These are phyloP conservation scores for Tachuris rubrigastra DNA, from an alignment of 2,113 vertebrate species.

Conservation along the genomic window DNA sequence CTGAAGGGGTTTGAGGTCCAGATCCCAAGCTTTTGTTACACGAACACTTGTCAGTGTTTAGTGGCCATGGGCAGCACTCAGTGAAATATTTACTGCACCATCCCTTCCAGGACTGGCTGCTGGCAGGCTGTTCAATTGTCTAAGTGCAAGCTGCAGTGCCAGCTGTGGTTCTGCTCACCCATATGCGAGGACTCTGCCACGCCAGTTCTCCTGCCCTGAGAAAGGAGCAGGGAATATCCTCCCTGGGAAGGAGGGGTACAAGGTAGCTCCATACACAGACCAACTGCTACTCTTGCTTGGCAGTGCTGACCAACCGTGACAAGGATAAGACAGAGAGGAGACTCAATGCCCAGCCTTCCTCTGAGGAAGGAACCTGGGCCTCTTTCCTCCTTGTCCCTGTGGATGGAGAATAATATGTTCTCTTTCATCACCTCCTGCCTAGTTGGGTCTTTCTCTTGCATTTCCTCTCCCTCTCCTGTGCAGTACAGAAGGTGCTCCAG, in stretches of 20 bases:
- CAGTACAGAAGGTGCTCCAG: not conserved
- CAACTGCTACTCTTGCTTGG: not conserved
- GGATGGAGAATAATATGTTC: not conserved
- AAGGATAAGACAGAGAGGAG: not conserved
- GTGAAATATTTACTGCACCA: conserved; percentile 35
- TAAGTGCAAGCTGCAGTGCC: conserved; percentile 1
- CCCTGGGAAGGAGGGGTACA: not conserved
- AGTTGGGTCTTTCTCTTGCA: not conserved
- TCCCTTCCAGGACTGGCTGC: conserved; percentile 32
- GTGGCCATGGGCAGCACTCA: not conserved
- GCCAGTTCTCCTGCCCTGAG: not conserved
- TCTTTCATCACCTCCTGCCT: not conserved
- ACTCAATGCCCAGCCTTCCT: not conserved
- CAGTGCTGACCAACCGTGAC: not conserved
- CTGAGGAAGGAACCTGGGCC: not conserved
- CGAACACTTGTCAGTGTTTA: conserved; percentile 17
- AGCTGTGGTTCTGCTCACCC: conserved; percentile 40
- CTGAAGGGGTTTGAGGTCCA: not conserved
- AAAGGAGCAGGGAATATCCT: not conserved
- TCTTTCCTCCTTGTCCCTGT: not conserved
- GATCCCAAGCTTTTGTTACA: not conserved
- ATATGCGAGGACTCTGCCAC: conserved; percentile 7
- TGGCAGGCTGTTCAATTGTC: conserved; percentile 32
- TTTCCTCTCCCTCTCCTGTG: not conserved
- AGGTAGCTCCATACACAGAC: not conserved